These are phyloP conservation scores for Metridium senile DNA, from an alignment of 92 coral and sea anemone genomes.

Conservation along the genomic window DNA sequence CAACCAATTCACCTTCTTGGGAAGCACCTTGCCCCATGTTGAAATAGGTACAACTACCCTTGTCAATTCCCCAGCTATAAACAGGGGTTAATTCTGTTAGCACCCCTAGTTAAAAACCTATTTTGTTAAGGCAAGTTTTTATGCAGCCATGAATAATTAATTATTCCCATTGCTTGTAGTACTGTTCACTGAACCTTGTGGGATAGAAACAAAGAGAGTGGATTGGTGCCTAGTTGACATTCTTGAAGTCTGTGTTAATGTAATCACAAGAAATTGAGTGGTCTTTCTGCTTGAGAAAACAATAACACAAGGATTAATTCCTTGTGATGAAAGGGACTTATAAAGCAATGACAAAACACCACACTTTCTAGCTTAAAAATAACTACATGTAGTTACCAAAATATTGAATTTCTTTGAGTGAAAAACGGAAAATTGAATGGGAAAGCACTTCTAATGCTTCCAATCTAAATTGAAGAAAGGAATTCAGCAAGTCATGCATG, in stretches of 20 bases:
- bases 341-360: slow-evolving; percentile 1
- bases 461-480: too few relatives aligned
- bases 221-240: slow-evolving; percentile 72
- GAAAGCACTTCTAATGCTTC: not conserved
- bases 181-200: not conserved
- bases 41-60: slow-evolving; percentile 18
- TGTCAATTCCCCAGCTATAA: not conserved
- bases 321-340: not conserved
- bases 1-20: slow-evolving; percentile 65
- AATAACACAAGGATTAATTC: not conserved
- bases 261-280: slow-evolving; percentile 7
- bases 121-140: slow-evolving; percentile 27
- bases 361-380: too few relatives aligned
- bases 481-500: too few relatives aligned
- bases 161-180: not conserved
- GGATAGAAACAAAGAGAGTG: not conserved
- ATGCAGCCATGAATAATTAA: slow-evolving; percentile 51
- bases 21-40: slow-evolving; percentile 94
- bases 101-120: slow-evolving; percentile 11
- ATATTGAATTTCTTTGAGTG: not conserved
- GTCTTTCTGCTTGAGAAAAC: slow-evolving; percentile 22
- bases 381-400: too few relatives aligned
- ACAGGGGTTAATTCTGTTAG: not conserved
- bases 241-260: slow-evolving; percentile 42
- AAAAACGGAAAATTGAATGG: not conserved